Evolutionary conservation across 1,140 invertebrate genomes (phyloP), one percentile per base, ranked within the genome.

Genomic region (Pseudomyrmex flavicornis): DNA sequence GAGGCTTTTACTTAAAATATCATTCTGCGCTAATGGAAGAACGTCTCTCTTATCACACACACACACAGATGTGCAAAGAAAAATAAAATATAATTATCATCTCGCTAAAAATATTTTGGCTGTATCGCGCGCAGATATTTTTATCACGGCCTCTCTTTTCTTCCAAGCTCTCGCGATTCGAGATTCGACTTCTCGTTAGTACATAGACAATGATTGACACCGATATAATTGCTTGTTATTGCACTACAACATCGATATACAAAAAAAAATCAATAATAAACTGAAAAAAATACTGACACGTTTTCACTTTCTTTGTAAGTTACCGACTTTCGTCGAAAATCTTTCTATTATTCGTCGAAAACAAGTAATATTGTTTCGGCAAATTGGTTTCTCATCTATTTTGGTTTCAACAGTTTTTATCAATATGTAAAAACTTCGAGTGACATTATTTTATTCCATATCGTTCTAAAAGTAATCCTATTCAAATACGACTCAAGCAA

Each of bases 61-160:
- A 12, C 50, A 17, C 4, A 66, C 26, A 48, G 20, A 2, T 22
- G 46, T 1, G 12, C 2, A 44, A 70, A 80, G 15, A 50, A 50
- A 61, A 72, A 72, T 44, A 35, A 70, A 50, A 50, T 80, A 59
- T 70, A 80, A 80, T 80, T 72, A 80, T 80, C 66, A 44, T n/a
- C 1, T 72, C 20, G 20, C 76, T 80, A 80, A 80, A 80, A 80
- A 80, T 80, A 80, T 80, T 80, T 80, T 12, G 76, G 54, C 44
- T 59, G 44, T 48, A 61, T 22, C 44, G 54, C 73, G 65, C n/a
- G 65, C 20, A 50, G 76, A 80, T 80, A 80, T 80, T 80, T 80
- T 80, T 80, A 80, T 80, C 76, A 3, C 76, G n/a, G 26, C 52
- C 72, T 76, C 69, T 58, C 73, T 52, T 17, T 17, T 48, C 48